Evolutionary conservation across 2,113 vertebrate species (phyloP).

Genomic region (Prunella himalayana): DNA sequence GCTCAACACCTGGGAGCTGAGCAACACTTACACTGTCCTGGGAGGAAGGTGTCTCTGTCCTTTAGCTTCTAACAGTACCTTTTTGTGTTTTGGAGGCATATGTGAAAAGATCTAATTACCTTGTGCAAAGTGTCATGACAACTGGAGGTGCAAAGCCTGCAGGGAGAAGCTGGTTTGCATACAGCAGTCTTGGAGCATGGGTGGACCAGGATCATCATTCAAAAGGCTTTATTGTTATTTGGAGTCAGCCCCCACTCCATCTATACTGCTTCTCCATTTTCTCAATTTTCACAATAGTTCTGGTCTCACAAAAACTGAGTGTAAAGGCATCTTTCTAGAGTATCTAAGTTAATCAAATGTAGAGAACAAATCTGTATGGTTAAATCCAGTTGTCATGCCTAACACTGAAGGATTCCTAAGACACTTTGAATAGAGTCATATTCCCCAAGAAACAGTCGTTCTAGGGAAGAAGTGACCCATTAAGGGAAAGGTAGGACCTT

Average conservation of each 20-base stretch:
- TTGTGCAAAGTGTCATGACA: background rate
- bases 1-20: background rate
- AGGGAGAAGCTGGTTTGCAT: background rate
- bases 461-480: background rate
- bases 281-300: background rate
- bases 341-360: background rate
- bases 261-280: background rate
- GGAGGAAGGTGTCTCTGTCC: background rate
- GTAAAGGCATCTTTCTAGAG: background rate
- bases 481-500: background rate
- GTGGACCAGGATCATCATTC: background rate
- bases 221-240: background rate
- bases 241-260: background rate
- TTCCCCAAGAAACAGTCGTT: background rate
- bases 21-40: fast-evolving
- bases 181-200: background rate
- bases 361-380: background rate
- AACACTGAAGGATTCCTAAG: background rate
- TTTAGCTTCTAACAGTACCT: background rate
- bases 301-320: background rate
- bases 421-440: background rate
- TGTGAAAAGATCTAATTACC: background rate
- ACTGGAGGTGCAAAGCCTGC: background rate
- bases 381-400: background rate
- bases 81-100: background rate